Percentiles rank a stretch among this genome's conserved stretches.
These are phyloP conservation scores for Acanthosepion esculentum DNA, from an alignment of 2,888 invertebrate genomes.

Conservation along the genomic window DNA sequence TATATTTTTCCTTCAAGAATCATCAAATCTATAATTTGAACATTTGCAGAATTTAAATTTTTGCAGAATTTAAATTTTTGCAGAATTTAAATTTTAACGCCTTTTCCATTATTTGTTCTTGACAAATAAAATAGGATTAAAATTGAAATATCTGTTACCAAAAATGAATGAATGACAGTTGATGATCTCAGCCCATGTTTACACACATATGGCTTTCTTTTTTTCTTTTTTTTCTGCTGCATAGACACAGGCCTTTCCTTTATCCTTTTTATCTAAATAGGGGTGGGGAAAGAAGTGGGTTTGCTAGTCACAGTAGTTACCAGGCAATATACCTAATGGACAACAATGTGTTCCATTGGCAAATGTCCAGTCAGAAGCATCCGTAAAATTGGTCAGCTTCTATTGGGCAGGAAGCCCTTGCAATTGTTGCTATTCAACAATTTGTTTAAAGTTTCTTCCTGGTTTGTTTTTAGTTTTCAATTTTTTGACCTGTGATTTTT, in stretches of 20 bases:
- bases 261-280: neutral
- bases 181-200: neutral
- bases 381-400: conserved; percentile 33
- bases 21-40: too few relatives aligned
- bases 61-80: too few relatives aligned
- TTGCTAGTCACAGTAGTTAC: neutral
- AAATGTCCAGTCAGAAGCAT: neutral
- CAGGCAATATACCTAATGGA: conserved; percentile 8
- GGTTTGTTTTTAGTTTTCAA: neutral
- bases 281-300: neutral
- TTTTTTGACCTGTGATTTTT: neutral
- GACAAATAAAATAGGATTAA: too few relatives aligned
- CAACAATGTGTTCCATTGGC: neutral
- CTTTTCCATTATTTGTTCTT: too few relatives aligned
- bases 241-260: neutral
- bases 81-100: too few relatives aligned
- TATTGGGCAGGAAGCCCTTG: neutral
- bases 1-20: too few relatives aligned
- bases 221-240: neutral
- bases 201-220: neutral
- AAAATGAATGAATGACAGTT: conserved; percentile 33
- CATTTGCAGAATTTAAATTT: too few relatives aligned
- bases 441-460: neutral
- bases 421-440: neutral
- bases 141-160: neutral